Evolutionary conservation across 2,113 vertebrate species (phyloP).

Genomic region (Hyaena hyaena): DNA sequence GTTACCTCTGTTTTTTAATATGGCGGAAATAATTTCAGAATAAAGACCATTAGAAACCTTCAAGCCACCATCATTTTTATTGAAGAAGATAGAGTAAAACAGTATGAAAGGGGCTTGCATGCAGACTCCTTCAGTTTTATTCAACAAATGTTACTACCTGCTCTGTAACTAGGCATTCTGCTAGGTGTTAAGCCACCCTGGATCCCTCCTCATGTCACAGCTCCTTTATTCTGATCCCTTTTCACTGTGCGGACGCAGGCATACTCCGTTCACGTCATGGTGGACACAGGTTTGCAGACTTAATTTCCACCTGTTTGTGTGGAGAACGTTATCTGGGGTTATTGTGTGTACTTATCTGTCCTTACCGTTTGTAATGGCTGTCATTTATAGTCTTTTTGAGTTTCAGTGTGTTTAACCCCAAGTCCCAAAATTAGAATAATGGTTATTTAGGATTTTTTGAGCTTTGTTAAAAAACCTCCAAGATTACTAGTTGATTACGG

Average conservation of each 20-base stretch:
- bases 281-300: rapidly evolving
- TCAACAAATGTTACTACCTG: not conserved
- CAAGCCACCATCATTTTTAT: not conserved
- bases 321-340: not conserved
- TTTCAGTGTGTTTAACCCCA: not conserved
- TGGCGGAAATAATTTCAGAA: not conserved
- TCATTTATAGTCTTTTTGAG: not conserved
- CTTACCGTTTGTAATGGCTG: not conserved
- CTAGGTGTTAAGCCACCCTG: not conserved
- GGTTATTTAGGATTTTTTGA: not conserved
- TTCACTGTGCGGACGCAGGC: not conserved
- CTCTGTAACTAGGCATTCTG: not conserved
- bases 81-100: conserved; percentile 5
- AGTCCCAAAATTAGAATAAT: not conserved
- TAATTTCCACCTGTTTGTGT: not conserved
- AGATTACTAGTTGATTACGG: not conserved
- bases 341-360: not conserved
- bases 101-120: not conserved
- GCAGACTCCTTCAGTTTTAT: not conserved
- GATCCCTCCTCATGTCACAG: not conserved
- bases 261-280: not conserved
- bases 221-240: not conserved
- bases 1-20: not conserved
- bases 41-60: not conserved
- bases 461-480: not conserved